A percentile compares a stretch with the other conserved stretches of the same genome.
Conservation (phyloP, 2,113 vertebrate species). For the Macroglossus sobrinus region DNA sequence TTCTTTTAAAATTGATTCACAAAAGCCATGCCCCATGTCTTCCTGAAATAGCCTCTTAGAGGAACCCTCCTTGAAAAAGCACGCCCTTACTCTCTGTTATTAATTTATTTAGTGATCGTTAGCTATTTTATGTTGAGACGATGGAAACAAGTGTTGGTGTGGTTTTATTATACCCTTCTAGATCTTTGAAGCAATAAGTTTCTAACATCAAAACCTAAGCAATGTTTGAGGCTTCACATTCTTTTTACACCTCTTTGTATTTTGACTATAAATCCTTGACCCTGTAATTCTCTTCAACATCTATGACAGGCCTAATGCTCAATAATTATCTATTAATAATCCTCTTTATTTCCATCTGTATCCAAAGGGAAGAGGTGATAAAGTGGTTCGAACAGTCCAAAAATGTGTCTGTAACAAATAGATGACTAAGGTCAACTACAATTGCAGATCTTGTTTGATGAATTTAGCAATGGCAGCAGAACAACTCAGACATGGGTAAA, state of each 20-base stretch:
- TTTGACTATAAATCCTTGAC: neutral
- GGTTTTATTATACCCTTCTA: neutral
- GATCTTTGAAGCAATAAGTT: neutral
- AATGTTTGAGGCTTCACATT: neutral
- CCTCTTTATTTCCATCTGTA: neutral
- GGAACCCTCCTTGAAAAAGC: neutral
- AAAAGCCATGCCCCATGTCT: neutral
- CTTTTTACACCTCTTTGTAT: slow-evolving; percentile 34
- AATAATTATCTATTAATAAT: slow-evolving; percentile 11
- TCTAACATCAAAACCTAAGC: slow-evolving; percentile 45
- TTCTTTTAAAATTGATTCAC: slow-evolving; percentile 4
- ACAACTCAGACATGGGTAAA: too few species aligned
- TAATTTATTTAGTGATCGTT: slow-evolving; percentile 24
- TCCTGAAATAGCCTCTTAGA: neutral
- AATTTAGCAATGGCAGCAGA: neutral
- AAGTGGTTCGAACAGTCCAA: neutral
- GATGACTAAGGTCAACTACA: neutral
- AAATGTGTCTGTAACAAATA: neutral
- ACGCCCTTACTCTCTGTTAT: neutral
- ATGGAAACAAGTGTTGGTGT: neutral
- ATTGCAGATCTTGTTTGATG: neutral
- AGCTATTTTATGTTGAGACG: neutral
- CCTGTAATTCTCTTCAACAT: neutral
- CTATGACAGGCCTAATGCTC: neutral
- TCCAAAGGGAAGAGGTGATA: neutral